Percentiles rank a stretch among this genome's conserved stretches.
Conservation (phyloP, 2,888 invertebrate species). For the Tetragonisca angustula region DNA sequence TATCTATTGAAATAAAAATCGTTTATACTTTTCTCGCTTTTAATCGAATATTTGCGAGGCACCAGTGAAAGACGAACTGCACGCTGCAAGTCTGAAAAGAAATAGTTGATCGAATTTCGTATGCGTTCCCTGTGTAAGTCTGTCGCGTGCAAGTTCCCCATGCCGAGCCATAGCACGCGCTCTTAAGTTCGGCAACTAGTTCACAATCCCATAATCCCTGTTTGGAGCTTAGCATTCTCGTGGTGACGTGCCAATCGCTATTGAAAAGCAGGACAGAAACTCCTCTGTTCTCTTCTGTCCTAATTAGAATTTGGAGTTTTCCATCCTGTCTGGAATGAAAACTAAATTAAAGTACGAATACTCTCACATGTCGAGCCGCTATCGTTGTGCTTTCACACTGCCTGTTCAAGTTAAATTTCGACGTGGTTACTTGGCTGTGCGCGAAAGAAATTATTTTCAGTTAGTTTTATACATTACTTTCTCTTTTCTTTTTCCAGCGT, state of each 20-base stretch:
- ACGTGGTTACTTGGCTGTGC: neutral
- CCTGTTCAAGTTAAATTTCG: neutral
- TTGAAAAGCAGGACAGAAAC: constrained; percentile 18
- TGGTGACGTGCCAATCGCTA: constrained; percentile 28
- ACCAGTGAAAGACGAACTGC: too few relatives aligned
- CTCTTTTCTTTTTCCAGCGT: too few relatives aligned
- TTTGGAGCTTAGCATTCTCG: constrained; percentile 8
- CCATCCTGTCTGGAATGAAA: neutral
- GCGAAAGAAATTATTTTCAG: too few relatives aligned
- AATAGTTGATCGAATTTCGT: neutral
- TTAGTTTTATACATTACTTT: too few relatives aligned
- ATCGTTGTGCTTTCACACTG: neutral
- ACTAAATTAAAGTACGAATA: neutral
- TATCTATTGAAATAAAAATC: too few relatives aligned
- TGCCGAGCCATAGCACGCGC: neutral
- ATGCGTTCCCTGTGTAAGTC: neutral
- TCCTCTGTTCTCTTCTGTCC: neutral
- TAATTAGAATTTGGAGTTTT: constrained; percentile 11
- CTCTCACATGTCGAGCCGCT: too few relatives aligned
- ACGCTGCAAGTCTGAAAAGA: neutral
- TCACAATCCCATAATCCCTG: constrained; percentile 27
- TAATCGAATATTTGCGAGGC: too few relatives aligned
- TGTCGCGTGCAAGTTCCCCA: constrained; percentile 7
- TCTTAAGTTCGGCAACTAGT: constrained; percentile 28
- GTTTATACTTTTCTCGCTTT: too few relatives aligned